Evolutionary conservation across 2,797 vertebrate genomes (phyloP).

Genomic region (Halcyon chelicuti): DNA sequence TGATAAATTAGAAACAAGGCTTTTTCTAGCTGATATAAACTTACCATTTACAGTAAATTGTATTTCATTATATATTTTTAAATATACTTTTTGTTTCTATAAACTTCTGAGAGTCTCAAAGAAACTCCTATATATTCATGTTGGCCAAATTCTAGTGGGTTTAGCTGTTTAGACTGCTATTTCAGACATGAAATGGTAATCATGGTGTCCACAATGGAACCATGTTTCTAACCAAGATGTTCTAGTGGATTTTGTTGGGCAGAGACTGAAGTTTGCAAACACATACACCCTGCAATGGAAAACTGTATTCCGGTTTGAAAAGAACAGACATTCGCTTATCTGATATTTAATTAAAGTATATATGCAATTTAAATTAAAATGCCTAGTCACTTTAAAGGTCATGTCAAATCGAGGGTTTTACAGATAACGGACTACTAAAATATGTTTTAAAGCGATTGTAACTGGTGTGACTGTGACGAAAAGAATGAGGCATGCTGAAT

Average conservation of each 20-base stretch:
- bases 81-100: not conserved
- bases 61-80: not conserved
- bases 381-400: constrained; percentile 62
- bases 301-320: constrained; percentile 52
- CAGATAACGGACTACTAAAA: constrained; percentile 22
- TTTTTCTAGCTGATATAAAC: not conserved
- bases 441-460: constrained; percentile 51
- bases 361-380: constrained; percentile 61
- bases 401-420: constrained; percentile 48
- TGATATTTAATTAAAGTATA: constrained; percentile 71
- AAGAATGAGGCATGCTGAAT: not conserved
- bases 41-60: not conserved
- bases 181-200: not conserved
- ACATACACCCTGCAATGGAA: not conserved
- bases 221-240: not conserved
- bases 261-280: not conserved
- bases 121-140: not conserved
- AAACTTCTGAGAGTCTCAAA: not conserved
- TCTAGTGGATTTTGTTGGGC: not conserved
- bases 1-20: not conserved
- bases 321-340: constrained; percentile 39
- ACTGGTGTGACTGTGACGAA: not conserved
- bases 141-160: not conserved
- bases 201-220: not conserved
- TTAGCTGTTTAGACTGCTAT: not conserved